phyloP scores from a whole-genome alignment of 2,113 vertebrate genomes.

The Phyllostomus hastatus region DNA sequence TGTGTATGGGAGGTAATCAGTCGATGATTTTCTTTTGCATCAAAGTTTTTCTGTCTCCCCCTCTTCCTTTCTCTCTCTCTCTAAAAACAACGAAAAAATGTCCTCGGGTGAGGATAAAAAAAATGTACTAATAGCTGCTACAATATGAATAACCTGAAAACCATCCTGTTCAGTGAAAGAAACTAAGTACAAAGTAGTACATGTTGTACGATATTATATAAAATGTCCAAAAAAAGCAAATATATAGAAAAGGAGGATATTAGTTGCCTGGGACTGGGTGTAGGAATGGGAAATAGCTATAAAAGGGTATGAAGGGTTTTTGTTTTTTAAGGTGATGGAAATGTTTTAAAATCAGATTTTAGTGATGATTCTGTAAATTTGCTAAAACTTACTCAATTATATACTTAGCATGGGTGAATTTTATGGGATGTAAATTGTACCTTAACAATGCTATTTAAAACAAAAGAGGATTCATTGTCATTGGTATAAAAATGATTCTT shows the following conservation, averaged over 20 bases:
- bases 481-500: too few species aligned
- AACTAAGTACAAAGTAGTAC: neutral
- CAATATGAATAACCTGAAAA: neutral
- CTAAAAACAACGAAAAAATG: too few species aligned
- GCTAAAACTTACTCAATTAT: neutral
- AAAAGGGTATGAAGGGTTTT: neutral
- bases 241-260: neutral
- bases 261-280: neutral
- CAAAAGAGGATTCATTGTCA: neutral
- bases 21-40: too few species aligned
- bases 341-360: neutral
- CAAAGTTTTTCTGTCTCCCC: too few species aligned
- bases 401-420: neutral
- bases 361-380: neutral
- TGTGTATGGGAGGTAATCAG: too few species aligned
- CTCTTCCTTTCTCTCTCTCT: too few species aligned
- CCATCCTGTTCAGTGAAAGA: neutral
- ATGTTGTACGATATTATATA: neutral
- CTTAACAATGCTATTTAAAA: neutral
- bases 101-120: too few species aligned
- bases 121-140: neutral
- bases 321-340: neutral
- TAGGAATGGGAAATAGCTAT: neutral
- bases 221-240: neutral
- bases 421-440: neutral